Percentiles rank a stretch among this genome's conserved stretches.
These are phyloP conservation scores for Lacerta viridis DNA, from an alignment of 2,797 vertebrate species.

Conservation along the genomic window DNA sequence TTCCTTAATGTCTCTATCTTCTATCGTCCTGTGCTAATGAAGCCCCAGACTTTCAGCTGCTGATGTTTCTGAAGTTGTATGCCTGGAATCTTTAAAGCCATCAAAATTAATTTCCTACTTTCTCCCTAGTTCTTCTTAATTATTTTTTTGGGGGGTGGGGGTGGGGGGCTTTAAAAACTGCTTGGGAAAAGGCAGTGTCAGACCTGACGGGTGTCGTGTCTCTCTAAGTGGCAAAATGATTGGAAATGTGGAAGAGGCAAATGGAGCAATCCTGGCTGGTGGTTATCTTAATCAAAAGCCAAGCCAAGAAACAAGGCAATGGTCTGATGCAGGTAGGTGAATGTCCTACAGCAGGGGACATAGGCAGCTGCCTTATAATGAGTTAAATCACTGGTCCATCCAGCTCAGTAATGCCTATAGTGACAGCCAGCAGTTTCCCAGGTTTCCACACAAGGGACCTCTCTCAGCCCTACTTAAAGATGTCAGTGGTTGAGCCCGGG, in stretches of 20 bases:
- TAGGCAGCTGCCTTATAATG: not conserved
- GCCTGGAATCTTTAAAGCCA: constrained; percentile 67
- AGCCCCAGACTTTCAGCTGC: constrained; percentile 74
- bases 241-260: not conserved
- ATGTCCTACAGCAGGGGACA: not conserved
- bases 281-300: not conserved
- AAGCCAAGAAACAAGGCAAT: not conserved
- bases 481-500: too few species aligned
- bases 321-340: not conserved
- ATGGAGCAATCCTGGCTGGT: not conserved
- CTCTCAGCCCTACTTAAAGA: too few species aligned
- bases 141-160: not conserved
- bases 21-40: constrained; percentile 77
- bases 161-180: too few species aligned
- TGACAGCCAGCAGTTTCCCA: too few species aligned
- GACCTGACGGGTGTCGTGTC: not conserved
- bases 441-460: too few species aligned
- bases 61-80: constrained; percentile 63
- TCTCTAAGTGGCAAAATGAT: not conserved
- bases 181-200: constrained; percentile 1
- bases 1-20: constrained; percentile 80
- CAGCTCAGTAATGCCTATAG: too few species aligned
- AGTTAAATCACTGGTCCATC: too few species aligned
- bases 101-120: constrained; percentile 66
- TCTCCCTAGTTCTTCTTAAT: constrained; percentile 15